A percentile compares a stretch with the other conserved stretches of the same genome.
Evolutionary conservation across 2,113 vertebrate genomes (phyloP).

Genomic region (Cynopterus brachyotis): DNA sequence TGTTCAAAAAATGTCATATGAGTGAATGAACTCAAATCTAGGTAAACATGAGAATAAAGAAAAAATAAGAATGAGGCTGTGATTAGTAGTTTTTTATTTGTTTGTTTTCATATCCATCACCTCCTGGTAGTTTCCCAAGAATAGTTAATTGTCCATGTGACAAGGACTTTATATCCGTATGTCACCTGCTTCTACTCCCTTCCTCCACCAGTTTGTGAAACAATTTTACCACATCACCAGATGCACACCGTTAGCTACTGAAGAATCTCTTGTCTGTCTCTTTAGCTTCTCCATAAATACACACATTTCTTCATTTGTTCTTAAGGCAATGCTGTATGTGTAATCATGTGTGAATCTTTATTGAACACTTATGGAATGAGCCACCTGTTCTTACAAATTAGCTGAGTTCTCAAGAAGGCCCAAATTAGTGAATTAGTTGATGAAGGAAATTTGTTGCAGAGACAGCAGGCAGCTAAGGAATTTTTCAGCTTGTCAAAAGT

Average conservation of each 20-base stretch:
- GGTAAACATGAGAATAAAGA: constrained; percentile 12
- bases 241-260: constrained; percentile 61
- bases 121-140: constrained; percentile 11
- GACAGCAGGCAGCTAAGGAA: constrained; percentile 63
- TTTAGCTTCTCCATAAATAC: constrained; percentile 68
- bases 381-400: constrained; percentile 79
- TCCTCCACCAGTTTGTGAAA: constrained; percentile 30
- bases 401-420: constrained; percentile 69
- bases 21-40: background rate
- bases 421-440: constrained; percentile 76
- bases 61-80: background rate
- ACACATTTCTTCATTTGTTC: constrained; percentile 75
- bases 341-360: constrained; percentile 78
- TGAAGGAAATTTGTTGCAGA: constrained; percentile 74
- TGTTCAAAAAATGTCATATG: background rate
- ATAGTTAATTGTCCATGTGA: constrained; percentile 7
- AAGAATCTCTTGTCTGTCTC: constrained; percentile 67
- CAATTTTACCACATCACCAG: constrained; percentile 56
- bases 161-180: constrained; percentile 40
- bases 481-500: constrained; percentile 70
- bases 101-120: background rate
- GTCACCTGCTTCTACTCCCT: background rate
- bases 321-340: constrained; percentile 70
- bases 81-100: background rate
- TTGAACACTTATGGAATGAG: constrained; percentile 75